Percentiles rank a stretch among this genome's conserved stretches.
Evolutionary conservation across 1,140 invertebrate species (phyloP).

Genomic region (Panagrolaimus sp.): DNA sequence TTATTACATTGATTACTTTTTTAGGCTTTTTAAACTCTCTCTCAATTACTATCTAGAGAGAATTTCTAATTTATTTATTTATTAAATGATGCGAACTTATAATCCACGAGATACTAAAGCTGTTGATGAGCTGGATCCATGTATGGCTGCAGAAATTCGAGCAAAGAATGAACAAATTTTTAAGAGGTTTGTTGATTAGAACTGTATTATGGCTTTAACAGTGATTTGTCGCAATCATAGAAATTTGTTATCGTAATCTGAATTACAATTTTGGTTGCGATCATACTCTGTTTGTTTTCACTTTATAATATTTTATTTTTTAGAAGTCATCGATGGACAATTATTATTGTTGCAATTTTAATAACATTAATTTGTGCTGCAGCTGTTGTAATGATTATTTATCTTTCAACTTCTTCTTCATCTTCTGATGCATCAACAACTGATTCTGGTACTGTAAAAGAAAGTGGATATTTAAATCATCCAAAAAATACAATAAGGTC

Average conservation of each 20-base stretch:
- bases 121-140: neutral
- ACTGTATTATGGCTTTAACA: too few relatives aligned
- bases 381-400: neutral
- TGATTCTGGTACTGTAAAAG: neutral
- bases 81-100: neutral
- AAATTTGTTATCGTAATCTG: too few relatives aligned
- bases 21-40: too few relatives aligned
- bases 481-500: too few relatives aligned
- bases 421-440: neutral
- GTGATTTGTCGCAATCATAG: too few relatives aligned
- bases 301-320: too few relatives aligned
- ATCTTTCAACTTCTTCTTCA: neutral
- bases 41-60: too few relatives aligned
- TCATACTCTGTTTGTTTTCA: too few relatives aligned
- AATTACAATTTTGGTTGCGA: too few relatives aligned
- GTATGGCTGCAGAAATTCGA: neutral
- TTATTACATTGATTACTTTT: too few relatives aligned
- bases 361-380: neutral
- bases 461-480: neutral
- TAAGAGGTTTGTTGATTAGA: constrained; percentile 11
- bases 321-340: neutral
- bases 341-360: neutral
- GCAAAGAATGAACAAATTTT: neutral
- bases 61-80: too few relatives aligned
- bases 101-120: neutral